Conservation (phyloP, 2,888 invertebrate species). For the Adelognathus sp. region DNA sequence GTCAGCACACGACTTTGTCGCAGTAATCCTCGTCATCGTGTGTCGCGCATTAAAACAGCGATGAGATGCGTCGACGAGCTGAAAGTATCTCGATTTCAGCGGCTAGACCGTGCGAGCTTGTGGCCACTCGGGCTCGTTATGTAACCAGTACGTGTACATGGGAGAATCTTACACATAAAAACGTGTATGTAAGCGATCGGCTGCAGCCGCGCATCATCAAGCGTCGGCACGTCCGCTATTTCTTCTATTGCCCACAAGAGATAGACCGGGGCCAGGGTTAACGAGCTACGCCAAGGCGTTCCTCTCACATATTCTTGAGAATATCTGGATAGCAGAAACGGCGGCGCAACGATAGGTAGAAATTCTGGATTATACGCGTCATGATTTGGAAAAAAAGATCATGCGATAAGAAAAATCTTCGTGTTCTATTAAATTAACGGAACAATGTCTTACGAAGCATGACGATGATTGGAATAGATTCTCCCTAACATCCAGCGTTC, state of each 20-base stretch:
- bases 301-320: slow-evolving; percentile 48
- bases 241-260: slow-evolving; percentile 48
- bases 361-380: too few species aligned
- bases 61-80: slow-evolving; percentile 32
- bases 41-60: slow-evolving; percentile 29
- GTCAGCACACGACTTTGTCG: slow-evolving; percentile 33
- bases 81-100: slow-evolving; percentile 3
- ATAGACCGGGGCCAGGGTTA: slow-evolving; percentile 64
- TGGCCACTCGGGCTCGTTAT: neutral
- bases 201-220: slow-evolving; percentile 5
- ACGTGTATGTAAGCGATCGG: slow-evolving; percentile 23
- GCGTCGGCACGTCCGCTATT: slow-evolving; percentile 48
- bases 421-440: too few species aligned
- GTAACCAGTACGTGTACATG: neutral
- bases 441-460: too few species aligned
- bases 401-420: too few species aligned
- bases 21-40: neutral
- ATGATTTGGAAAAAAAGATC: too few species aligned
- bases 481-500: neutral
- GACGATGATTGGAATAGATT: neutral
- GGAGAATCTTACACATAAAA: neutral
- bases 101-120: neutral
- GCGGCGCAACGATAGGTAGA: too few species aligned
- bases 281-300: slow-evolving; percentile 64
- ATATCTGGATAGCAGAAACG: neutral